Percentiles rank a stretch among this genome's conserved stretches.
Evolutionary conservation across 2,113 vertebrate genomes (phyloP).

Genomic region (Thamnophis sirtalis): DNA sequence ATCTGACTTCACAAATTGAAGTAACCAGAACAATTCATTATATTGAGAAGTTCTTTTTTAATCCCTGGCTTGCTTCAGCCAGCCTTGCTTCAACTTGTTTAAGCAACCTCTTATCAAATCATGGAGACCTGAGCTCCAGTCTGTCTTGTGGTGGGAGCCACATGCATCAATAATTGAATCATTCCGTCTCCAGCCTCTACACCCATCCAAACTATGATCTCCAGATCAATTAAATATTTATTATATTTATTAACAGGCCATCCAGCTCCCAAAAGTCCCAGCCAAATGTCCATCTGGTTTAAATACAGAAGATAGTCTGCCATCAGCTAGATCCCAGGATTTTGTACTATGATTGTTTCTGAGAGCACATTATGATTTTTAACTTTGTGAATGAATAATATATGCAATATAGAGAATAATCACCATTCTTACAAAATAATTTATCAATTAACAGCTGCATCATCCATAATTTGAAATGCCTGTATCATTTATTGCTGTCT

Average conservation of each 20-base stretch:
- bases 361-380: not conserved
- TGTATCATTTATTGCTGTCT: not conserved
- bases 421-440: not conserved
- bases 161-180: not conserved
- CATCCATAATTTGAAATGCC: not conserved
- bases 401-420: not conserved
- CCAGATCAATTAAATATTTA: not conserved
- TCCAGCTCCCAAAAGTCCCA: not conserved
- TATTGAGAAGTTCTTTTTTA: not conserved
- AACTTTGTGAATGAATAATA: not conserved
- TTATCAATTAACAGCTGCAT: not conserved
- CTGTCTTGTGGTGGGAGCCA: not conserved
- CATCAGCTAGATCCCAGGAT: not conserved
- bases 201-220: not conserved
- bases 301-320: not conserved
- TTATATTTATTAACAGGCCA: not conserved
- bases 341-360: not conserved
- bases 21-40: not conserved
- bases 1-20: not conserved
- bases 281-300: not conserved
- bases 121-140: not conserved
- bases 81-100: not conserved
- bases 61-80: not conserved
- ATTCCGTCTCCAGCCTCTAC: not conserved
- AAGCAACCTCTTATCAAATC: not conserved